A percentile compares a stretch with the other conserved stretches of the same genome.
These are phyloP conservation scores for Paedocypris micromegethes DNA, from an alignment of 2,797 vertebrate species.

Conservation along the genomic window DNA sequence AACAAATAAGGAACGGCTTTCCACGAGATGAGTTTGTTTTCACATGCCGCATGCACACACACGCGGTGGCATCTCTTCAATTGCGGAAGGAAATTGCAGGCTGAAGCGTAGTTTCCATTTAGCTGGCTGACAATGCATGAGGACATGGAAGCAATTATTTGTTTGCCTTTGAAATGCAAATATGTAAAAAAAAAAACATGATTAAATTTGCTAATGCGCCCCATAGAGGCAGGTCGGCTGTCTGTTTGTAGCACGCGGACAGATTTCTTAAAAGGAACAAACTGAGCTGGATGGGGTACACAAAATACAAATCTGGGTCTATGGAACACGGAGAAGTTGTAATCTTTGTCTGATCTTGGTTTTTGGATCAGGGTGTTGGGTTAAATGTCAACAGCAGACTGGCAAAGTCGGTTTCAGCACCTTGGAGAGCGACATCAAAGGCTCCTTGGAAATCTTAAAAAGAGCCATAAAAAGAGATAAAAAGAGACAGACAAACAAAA, in stretches of 20 bases:
- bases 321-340: neutral
- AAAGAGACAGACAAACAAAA: conserved; percentile 14
- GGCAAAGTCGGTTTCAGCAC: conserved; percentile 57
- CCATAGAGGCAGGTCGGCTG: conserved; percentile 40
- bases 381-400: conserved; percentile 20
- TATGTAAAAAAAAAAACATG: conserved; percentile 52
- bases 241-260: conserved; percentile 56
- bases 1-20: conserved; percentile 8
- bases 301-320: conserved; percentile 5
- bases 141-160: conserved; percentile 72
- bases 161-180: conserved; percentile 66
- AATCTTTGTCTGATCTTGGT: no score
- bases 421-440: conserved; percentile 58
- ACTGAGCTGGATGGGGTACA: neutral
- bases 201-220: conserved; percentile 35
- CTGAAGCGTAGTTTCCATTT: conserved; percentile 21
- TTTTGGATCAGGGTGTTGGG: neutral
- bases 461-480: neutral
- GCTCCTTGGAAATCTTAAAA: neutral
- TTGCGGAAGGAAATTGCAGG: neutral
- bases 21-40: conserved; percentile 4
- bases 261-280: conserved; percentile 46
- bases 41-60: neutral
- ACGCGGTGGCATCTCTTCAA: conserved; percentile 2
- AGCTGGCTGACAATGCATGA: conserved; percentile 58